Base-by-base conservation (phyloP, 2,888 invertebrate genomes). In the Pyrrhia umbra region DNA sequence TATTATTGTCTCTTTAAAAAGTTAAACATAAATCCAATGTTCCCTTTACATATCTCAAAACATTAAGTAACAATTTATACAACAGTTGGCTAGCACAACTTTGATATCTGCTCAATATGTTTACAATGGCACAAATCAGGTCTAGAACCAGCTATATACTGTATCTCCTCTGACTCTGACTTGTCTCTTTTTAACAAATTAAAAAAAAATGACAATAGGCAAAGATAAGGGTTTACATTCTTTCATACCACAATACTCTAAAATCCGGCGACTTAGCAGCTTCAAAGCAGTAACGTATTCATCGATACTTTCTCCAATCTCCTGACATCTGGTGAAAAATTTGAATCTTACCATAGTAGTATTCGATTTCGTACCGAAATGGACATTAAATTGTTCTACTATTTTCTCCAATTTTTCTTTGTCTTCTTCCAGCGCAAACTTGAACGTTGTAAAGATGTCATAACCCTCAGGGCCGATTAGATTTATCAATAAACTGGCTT, bases 21-120 rank as follows among this genome's bases (percentile, higher is more conserved):
- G 37, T 37, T 57, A 42, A 49, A 10, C 45, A 47, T 15, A 50
- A 40, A 21, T 58, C 58, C 15, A 58, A 21, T 20, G 57, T 49
- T 42, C 39, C 16, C 30, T 57, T 57, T 16, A 49, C 39, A 49
- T 49, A 57, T 16, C 49, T 23, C 8, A 58, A 9, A 21, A 57
- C 57, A 47, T 47, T 47, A 10, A 47, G 25, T 16, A 47, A 25
- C 25, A 47, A 49, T 18, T 49, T 49, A 49, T 49, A 49, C 30
- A 49, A 30, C 34, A 49, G 30, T 30, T 18, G 25, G 47, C 47
- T 49, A 27, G 34, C 47, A 49, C 47, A 49, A 30, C 30, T 49
- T 49, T 49, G 30, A 34, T 49, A 49, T 49, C 47, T 49, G 20
- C 47, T 49, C 18, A 49, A 18, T 30, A 49, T 49, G 18, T 49